Percentiles rank a stretch among this genome's conserved stretches.
Evolutionary conservation across 2,113 vertebrate genomes (phyloP).

Genomic region (Cricetomys ansorgei): DNA sequence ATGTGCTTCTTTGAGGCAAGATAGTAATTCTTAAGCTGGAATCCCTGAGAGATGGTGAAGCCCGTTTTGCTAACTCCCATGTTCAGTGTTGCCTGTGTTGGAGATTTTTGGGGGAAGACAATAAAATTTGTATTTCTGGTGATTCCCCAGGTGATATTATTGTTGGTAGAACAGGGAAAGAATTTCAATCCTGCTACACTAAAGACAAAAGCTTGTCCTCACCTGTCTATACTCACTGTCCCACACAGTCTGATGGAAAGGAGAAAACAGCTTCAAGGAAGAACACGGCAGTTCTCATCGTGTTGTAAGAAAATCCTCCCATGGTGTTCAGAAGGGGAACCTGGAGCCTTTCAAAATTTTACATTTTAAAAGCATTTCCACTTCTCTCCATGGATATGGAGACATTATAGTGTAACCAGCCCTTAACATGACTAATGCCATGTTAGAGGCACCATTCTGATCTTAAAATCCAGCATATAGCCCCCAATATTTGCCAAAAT

Average conservation of each 20-base stretch:
- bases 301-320: neutral
- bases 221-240: neutral
- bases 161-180: accelerated
- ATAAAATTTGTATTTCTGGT: neutral
- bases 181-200: neutral
- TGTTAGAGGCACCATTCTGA: neutral
- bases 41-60: neutral
- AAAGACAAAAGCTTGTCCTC: neutral
- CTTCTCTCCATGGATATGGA: neutral
- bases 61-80: neutral
- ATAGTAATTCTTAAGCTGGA: neutral
- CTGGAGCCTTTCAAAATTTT: neutral
- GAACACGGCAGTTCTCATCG: neutral
- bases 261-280: neutral
- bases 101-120: neutral
- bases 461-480: neutral
- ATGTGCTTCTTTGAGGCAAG: neutral
- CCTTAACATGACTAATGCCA: neutral
- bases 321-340: neutral
- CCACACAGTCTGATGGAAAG: neutral
- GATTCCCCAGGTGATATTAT: neutral
- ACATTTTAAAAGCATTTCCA: neutral
- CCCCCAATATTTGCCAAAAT: neutral
- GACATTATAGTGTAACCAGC: neutral
- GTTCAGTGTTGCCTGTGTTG: neutral